These are phyloP conservation scores for Dunckerocampus dactyliophorus DNA, from an alignment of 2,113 vertebrate genomes.

Conservation along the genomic window DNA sequence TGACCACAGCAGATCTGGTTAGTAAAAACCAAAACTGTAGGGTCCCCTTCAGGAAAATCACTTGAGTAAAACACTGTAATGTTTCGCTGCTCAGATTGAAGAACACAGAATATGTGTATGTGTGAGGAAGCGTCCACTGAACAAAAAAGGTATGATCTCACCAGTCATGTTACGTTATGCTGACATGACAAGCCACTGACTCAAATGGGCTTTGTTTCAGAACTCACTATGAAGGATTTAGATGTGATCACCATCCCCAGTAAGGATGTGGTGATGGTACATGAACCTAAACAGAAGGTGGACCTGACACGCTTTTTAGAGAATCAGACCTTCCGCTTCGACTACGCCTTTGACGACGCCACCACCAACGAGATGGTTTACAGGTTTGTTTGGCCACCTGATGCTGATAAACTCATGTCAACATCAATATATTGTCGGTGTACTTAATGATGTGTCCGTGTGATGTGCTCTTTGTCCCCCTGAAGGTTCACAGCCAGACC, in stretches of 20 bases:
- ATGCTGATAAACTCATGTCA: background rate
- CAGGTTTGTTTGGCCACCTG: conserved; percentile 69
- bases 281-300: conserved; percentile 98
- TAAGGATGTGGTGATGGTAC: conserved; percentile 98
- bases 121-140: conserved; percentile 94
- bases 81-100: conserved; percentile 82
- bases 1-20: conserved; percentile 92
- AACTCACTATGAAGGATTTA: conserved; percentile 89
- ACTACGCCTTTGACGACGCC: conserved; percentile 95
- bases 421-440: background rate
- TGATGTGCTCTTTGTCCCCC: conserved; percentile 9
- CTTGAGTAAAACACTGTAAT: conserved; percentile 4
- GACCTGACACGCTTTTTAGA: conserved; percentile 96
- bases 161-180: no score
- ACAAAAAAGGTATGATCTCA: conserved; percentile 86
- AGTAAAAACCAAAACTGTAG: conserved; percentile 44
- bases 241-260: conserved; percentile 98
- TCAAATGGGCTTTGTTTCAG: conserved; percentile 51
- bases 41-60: background rate
- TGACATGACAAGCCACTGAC: background rate
- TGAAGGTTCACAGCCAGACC: conserved; percentile 94
- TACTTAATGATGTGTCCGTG: background rate
- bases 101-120: conserved; percentile 98
- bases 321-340: conserved; percentile 99
- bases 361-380: conserved; percentile 98